These are phyloP conservation scores for Pollenia angustigena DNA, from an alignment of 2,888 invertebrate genomes.

Conservation along the genomic window DNA sequence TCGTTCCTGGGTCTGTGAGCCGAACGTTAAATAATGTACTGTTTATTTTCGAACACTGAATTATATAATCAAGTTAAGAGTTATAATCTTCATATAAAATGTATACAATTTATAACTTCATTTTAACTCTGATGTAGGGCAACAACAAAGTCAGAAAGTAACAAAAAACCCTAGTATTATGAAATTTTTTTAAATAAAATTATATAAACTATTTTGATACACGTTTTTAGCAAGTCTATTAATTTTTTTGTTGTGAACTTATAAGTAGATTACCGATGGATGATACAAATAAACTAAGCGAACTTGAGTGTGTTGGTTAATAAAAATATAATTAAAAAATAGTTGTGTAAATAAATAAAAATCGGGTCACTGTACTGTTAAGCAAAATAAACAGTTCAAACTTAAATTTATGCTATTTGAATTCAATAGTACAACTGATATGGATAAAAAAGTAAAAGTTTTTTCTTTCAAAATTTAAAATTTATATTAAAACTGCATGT, in stretches of 20 bases:
- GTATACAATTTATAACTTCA: background rate
- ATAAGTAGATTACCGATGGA: slow-evolving; percentile 30
- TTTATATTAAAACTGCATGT: background rate
- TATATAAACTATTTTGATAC: slow-evolving; percentile 7
- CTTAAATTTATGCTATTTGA: slow-evolving; percentile 12
- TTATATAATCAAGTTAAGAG: no score
- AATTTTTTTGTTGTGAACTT: slow-evolving; percentile 2
- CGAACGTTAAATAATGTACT: no score
- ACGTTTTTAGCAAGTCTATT: slow-evolving; percentile 30
- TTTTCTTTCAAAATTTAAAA: slow-evolving; percentile 22
- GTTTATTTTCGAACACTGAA: no score
- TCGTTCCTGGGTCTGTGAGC: no score
- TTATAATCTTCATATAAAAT: no score
- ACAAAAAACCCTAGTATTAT: slow-evolving; percentile 4
- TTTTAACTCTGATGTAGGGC: slow-evolving; percentile 14
- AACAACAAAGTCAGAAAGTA: background rate
- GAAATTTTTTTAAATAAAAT: slow-evolving; percentile 32
- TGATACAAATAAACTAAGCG: slow-evolving; percentile 35
- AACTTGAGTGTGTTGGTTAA: slow-evolving; percentile 37
- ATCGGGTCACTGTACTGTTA: slow-evolving; percentile 65
- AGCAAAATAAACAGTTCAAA: slow-evolving; percentile 41
- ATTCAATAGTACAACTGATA: background rate
- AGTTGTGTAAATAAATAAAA: slow-evolving; percentile 42
- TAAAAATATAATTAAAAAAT: slow-evolving; percentile 11
- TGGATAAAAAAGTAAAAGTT: slow-evolving; percentile 19